phyloP scores from a whole-genome alignment of 2,797 vertebrate species.

The Acanthis flammea region DNA sequence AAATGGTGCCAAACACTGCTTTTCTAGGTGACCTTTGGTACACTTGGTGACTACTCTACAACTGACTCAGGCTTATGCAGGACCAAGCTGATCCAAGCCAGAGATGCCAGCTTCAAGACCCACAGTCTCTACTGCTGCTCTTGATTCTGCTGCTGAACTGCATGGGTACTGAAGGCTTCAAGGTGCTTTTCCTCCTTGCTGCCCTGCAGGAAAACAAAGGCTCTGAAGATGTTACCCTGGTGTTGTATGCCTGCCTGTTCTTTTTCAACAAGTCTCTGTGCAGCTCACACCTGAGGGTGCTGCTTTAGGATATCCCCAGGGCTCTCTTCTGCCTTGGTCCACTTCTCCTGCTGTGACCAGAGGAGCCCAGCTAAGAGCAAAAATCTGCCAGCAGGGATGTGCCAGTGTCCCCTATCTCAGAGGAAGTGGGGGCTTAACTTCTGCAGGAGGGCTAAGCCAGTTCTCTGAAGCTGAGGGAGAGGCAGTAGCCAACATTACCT shows the following conservation, averaged over 20 bases:
- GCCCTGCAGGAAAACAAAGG: background rate
- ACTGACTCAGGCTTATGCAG: background rate
- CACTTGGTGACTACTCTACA: background rate
- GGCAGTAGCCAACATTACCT: background rate
- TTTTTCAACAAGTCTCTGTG: background rate
- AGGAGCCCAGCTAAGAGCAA: background rate
- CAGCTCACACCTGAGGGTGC: background rate
- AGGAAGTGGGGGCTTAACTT: background rate
- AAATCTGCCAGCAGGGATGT: background rate
- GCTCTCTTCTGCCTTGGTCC: background rate
- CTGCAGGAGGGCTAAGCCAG: background rate
- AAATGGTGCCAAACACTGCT: background rate
- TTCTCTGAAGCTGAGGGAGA: background rate
- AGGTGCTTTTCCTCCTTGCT: background rate
- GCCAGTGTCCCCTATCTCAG: background rate
- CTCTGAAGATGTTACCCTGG: background rate
- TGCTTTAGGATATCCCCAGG: background rate
- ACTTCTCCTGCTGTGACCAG: background rate
- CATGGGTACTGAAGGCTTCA: background rate
- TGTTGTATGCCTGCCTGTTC: background rate
- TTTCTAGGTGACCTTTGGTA: background rate
- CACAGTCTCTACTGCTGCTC: background rate
- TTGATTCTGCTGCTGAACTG: background rate
- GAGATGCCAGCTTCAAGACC: background rate
- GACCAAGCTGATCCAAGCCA: background rate